A percentile compares a stretch with the other conserved stretches of the same genome.
Evolutionary conservation across 2,797 vertebrate species (phyloP).

Genomic region (Chelonia mydas): DNA sequence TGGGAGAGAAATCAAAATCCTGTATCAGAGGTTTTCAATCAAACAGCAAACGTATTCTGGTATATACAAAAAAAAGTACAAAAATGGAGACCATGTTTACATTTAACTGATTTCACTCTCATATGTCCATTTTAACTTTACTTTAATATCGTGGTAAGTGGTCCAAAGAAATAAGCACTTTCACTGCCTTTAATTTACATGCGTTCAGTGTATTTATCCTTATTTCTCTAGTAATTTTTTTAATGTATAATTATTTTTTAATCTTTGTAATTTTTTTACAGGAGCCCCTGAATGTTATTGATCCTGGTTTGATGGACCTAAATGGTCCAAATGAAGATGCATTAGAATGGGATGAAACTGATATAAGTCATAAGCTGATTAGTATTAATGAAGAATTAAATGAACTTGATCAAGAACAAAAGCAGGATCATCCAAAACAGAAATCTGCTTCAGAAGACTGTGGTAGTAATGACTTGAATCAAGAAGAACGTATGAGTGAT

Average conservation of each 20-base stretch:
- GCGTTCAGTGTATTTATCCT: not conserved
- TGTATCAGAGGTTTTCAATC: not conserved
- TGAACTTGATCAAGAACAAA: conserved; percentile 78
- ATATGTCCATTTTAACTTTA: conserved; percentile 14
- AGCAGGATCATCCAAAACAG: conserved; percentile 67
- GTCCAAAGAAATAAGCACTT: conserved; percentile 34
- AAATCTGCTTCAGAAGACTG: conserved; percentile 62
- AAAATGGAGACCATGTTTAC: not conserved
- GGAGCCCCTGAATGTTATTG: conserved; percentile 90
- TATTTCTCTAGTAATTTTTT: conserved; percentile 25
- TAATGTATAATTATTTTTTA: conserved; percentile 27
- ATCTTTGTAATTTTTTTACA: conserved; percentile 66
- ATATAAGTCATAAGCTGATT: conserved; percentile 89
- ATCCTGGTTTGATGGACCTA: conserved; percentile 90
- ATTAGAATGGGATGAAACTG: conserved; percentile 98
- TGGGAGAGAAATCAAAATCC: conserved; percentile 36
- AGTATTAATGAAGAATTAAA: conserved; percentile 84
- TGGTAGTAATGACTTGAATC: conserved; percentile 56
- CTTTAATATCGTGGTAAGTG: not conserved
- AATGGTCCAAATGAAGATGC: conserved; percentile 89
- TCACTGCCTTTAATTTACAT: not conserved
- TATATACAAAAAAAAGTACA: not conserved
- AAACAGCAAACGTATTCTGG: conserved; percentile 1
- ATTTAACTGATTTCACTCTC: conserved; percentile 24
- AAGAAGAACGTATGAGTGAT: conserved; percentile 64